Evolutionary conservation across 2,113 vertebrate genomes (phyloP), one percentile per base, ranked within the genome.

Genomic region (Thymallus thymallus): DNA sequence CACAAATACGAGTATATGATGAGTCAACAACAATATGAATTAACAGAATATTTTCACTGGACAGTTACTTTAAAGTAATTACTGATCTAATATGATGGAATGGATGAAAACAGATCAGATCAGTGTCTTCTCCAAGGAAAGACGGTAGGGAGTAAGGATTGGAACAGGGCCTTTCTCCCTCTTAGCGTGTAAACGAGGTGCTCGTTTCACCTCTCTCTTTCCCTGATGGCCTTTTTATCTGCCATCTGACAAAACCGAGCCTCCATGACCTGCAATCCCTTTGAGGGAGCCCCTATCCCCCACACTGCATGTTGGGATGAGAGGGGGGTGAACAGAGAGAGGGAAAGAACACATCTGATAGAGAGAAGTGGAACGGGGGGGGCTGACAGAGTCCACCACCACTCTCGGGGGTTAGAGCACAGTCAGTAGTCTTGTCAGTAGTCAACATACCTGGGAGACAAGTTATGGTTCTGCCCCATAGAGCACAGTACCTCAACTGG

Each of bases 261-360:
- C 76, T 79, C 76, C 10, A 68, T 71, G 78, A 82, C 76, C 75
- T 55, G n/a, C 58, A 45, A 61, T 23, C 30, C 46, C 67, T 81
- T 71, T 12, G 23, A 30, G 56, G 46, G 68, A 76, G 80, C 83
- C 83, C 83, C 77, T 78, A 85, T 81, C 46, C 9, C 69, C 16
- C 71, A 23, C 70, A 5, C n/a, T 22, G n/a, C 71, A n/a, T 80
- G 76, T 77, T 84, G 63, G 20, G 35, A 20, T 56, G 62, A 16
- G 12, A 7, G 45, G 35, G 16, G 9, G 4, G 41, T 22, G 13
- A 20, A 16, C 16, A 26, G 23, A 66, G 30, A 32, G 29, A 18
- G 45, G 29, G 29, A 29, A 14, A 32, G 24, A 18, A 7, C 62
- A 26, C 13, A 10, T 63, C n/a, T 26, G 24, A 16, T 14, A 22